Base-by-base conservation (phyloP, 2,113 vertebrate species). In the Limnothrissa miodon region DNA sequence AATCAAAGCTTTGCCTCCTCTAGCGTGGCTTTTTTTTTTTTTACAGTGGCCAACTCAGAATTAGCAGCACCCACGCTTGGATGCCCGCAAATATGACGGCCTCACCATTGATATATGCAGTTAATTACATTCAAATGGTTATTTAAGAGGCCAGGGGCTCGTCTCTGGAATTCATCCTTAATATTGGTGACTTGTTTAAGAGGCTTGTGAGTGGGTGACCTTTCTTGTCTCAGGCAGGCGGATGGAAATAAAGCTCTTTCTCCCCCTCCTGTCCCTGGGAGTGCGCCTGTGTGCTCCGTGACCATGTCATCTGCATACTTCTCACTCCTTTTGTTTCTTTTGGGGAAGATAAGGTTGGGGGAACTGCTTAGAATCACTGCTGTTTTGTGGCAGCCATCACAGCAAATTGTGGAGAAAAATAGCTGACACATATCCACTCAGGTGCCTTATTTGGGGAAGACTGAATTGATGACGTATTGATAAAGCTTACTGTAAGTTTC, bases 1-100 rank as follows among this genome's bases (percentile, higher is more conserved):
- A 93, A 93, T 93, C 92, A 94, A 86, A 92, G 93, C 93, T 94
- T 93, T 93, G 90, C 93, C 87, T 93, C 88, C 88, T 93, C 87
- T 94, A 90, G 92, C 92, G 90, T 94, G 83, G 91, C 93, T 91
- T 89, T n/a, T n/a, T n/a, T n/a, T n/a, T n/a, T n/a, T n/a, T 90
- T 93, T 93, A 89, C 89, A 88, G 91, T 93, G 93, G 93, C 93
- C 93, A 92, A 90, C 88, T 84, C 83, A 87, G 91, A 94, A 92
- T 95, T 93, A 93, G 91, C 92, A 90, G 51, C 83, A 82, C 82
- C 45, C 85, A 89, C 59, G 90, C 92, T 89, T 90, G 91, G 92
- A 78, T 92, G 91, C 88, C 89, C 92, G 91, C 91, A 89, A 94
- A 93, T 91, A 92, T 92, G 87, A 92, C 90, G 81, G 86, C 87